Percentiles rank a stretch among this genome's conserved stretches.
phyloP scores from a whole-genome alignment of 1,140 invertebrate genomes.

The Hylaeus anthracinus region DNA sequence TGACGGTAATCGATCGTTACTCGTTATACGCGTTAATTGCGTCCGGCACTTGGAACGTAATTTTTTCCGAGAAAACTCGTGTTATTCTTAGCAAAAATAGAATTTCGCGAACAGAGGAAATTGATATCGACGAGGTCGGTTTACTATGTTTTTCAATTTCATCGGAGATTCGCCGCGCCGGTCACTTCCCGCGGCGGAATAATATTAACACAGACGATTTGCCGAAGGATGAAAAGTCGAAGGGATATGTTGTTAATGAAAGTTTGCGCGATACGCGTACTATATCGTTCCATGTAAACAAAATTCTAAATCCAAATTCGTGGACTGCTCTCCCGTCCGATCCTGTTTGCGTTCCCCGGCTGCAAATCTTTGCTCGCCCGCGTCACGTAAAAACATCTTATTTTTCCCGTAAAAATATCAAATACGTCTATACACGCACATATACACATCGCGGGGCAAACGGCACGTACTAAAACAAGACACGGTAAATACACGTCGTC shows the following conservation, averaged over 20 bases:
- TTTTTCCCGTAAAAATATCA: background rate
- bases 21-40: too few relatives aligned
- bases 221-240: background rate
- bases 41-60: too few relatives aligned
- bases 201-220: background rate
- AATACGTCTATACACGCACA: background rate
- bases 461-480: conserved; percentile 1
- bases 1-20: too few relatives aligned
- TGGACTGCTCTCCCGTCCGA: background rate
- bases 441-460: background rate
- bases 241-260: background rate
- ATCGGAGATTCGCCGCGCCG: background rate
- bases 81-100: background rate
- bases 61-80: too few relatives aligned
- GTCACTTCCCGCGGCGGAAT: background rate
- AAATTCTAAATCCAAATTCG: background rate
- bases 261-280: background rate
- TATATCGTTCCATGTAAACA: background rate
- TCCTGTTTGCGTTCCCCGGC: background rate
- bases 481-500: conserved; percentile 25
- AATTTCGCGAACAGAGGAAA: background rate
- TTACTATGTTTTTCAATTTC: background rate
- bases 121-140: background rate
- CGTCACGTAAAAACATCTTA: background rate
- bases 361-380: background rate